phyloP scores from a whole-genome alignment of 2,888 invertebrate genomes.

The Dryadula phaetusa region DNA sequence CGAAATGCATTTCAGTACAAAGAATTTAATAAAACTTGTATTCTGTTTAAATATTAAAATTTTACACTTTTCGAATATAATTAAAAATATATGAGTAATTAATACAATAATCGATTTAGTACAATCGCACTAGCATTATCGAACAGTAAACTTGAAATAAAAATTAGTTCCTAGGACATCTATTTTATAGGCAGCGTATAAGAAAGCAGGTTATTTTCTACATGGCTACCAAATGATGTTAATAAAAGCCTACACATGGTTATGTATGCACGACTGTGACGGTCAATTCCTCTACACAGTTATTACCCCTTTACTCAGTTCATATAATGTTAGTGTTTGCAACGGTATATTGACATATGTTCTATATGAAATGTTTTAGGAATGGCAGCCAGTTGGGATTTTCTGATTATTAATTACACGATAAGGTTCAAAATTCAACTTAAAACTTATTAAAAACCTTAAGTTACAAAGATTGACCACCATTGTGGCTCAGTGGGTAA shows the following conservation, averaged over 20 bases:
- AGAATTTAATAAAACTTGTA: too few relatives aligned
- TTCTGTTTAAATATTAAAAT: not conserved
- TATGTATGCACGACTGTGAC: constrained; percentile 41
- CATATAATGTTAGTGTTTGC: constrained; percentile 5
- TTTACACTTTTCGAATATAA: not conserved
- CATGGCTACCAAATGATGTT: constrained; percentile 71
- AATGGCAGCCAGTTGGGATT: too few relatives aligned
- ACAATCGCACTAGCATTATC: not conserved
- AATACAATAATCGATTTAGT: not conserved
- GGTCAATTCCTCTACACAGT: too few relatives aligned
- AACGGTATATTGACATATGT: not conserved
- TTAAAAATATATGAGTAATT: not conserved
- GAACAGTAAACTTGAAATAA: constrained; percentile 28
- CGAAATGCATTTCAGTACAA: too few relatives aligned
- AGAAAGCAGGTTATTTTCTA: constrained; percentile 74
- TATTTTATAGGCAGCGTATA: constrained; percentile 60
- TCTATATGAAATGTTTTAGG: too few relatives aligned
- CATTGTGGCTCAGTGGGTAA: too few relatives aligned
- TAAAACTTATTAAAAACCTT: too few relatives aligned
- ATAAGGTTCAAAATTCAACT: too few relatives aligned
- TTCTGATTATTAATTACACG: too few relatives aligned
- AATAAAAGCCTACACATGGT: constrained; percentile 60
- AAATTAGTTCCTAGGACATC: constrained; percentile 48
- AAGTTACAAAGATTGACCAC: too few relatives aligned
- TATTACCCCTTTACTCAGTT: constrained; percentile 18